Percentiles rank a stretch among this genome's conserved stretches.
These are phyloP conservation scores for Toxotes lorentzi DNA, from an alignment of 2,797 vertebrate species.

Conservation along the genomic window DNA sequence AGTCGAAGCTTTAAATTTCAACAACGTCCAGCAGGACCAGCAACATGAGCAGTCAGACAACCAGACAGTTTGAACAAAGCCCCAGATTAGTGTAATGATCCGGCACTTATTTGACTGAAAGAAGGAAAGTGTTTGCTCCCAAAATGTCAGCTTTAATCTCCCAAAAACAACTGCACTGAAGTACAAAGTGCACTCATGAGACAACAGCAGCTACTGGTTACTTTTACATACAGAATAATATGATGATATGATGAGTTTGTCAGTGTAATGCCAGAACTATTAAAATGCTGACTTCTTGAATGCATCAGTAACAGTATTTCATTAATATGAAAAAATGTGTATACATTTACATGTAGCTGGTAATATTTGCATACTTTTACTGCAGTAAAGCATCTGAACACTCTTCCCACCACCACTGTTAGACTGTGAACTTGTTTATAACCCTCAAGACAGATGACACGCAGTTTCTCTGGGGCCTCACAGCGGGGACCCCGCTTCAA, in stretches of 20 bases:
- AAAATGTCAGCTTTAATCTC: background rate
- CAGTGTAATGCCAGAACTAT: background rate
- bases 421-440: background rate
- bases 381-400: background rate
- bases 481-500: constrained; percentile 4
- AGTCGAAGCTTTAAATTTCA: too few species aligned
- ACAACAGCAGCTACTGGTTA: too few species aligned
- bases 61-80: too few species aligned
- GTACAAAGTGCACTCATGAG: too few species aligned
- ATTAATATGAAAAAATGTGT: background rate
- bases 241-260: background rate
- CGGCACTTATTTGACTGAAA: background rate
- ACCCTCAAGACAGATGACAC: background rate
- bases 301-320: background rate
- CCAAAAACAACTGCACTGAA: background rate
- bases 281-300: background rate
- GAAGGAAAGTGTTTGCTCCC: background rate
- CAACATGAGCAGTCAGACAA: too few species aligned
- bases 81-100: background rate
- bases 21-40: too few species aligned
- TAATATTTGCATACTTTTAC: background rate
- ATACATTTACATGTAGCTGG: background rate
- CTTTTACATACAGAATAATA: too few species aligned
- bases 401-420: background rate
- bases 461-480: background rate